Evolutionary conservation across 1,140 invertebrate species (phyloP).

Genomic region (Mya arenaria): DNA sequence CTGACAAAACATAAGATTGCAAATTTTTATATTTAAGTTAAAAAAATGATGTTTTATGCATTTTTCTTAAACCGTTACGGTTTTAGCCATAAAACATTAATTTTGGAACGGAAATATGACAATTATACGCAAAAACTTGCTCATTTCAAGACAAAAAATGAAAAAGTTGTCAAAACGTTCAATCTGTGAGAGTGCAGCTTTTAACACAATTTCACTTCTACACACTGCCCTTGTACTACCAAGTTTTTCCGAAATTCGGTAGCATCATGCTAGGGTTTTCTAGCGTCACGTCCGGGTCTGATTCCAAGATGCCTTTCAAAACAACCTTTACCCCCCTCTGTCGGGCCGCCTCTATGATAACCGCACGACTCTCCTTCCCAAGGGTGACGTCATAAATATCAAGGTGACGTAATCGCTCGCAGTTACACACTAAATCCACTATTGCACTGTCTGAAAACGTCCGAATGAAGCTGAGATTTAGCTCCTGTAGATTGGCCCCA

Average conservation of each 20-base stretch:
- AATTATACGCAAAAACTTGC: no score
- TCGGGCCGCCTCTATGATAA: conserved; percentile 38
- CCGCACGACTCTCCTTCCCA: conserved; percentile 45
- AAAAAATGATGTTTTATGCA: no score
- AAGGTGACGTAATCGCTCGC: conserved; percentile 43
- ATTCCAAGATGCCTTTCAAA: conserved; percentile 32
- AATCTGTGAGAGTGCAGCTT: neutral
- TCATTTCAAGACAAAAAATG: neutral
- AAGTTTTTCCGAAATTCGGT: conserved; percentile 51
- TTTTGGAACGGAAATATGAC: no score
- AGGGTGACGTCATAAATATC: conserved; percentile 62
- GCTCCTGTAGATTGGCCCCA: conserved; percentile 47
- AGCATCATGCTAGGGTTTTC: conserved; percentile 41
- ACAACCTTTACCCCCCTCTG: conserved; percentile 45
- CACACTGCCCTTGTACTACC: conserved; percentile 6
- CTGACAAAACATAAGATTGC: no score
- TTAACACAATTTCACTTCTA: no score
- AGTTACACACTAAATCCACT: conserved; percentile 50
- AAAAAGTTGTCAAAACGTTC: neutral
- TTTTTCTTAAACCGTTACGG: no score
- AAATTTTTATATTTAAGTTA: no score
- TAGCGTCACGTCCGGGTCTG: conserved; percentile 43
- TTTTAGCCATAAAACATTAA: no score
- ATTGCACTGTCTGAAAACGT: conserved; percentile 57
- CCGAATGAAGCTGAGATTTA: conserved; percentile 60